Conservation (phyloP, 2,113 vertebrate genomes). For the Xyrauchen texanus region DNA sequence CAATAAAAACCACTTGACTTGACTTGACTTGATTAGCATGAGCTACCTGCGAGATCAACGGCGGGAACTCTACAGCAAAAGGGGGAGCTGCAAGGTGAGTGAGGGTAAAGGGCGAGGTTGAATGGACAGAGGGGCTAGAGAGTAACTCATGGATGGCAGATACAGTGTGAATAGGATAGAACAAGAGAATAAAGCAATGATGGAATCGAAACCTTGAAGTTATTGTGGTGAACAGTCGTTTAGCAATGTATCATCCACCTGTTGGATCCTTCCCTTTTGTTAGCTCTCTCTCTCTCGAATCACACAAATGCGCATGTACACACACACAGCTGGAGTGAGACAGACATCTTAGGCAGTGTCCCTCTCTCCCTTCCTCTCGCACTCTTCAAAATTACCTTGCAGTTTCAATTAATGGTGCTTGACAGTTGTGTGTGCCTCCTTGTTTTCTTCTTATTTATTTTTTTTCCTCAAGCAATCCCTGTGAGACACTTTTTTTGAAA, state of each 20-base stretch:
- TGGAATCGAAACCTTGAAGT: slow-evolving; percentile 18
- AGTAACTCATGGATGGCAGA: background rate
- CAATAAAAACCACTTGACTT: no score
- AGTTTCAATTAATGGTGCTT: slow-evolving; percentile 73
- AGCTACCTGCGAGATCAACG: slow-evolving; percentile 95
- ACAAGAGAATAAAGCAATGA: slow-evolving; percentile 19
- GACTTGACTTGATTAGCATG: no score
- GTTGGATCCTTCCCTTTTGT: background rate
- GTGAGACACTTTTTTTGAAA: slow-evolving; percentile 53
- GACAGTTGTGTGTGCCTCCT: slow-evolving; percentile 62
- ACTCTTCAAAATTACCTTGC: slow-evolving; percentile 68
- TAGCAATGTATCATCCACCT: slow-evolving; percentile 18
- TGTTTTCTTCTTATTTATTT: slow-evolving; percentile 27
- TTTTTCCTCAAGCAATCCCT: slow-evolving; percentile 44
- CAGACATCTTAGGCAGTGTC: slow-evolving; percentile 56
- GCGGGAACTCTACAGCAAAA: slow-evolving; percentile 94
- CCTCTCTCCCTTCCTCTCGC: slow-evolving; percentile 43
- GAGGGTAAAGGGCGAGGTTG: background rate
- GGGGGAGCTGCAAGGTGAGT: slow-evolving; percentile 95
- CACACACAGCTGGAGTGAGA: slow-evolving; percentile 52
- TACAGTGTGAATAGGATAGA: slow-evolving; percentile 12
- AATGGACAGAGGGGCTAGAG: background rate
- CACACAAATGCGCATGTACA: slow-evolving; percentile 21
- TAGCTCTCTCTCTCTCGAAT: background rate
- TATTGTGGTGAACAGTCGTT: slow-evolving; percentile 29